Evolutionary conservation across 1,140 invertebrate genomes (phyloP), one percentile per base, ranked within the genome.

Genomic region (Colletes latitarsis): DNA sequence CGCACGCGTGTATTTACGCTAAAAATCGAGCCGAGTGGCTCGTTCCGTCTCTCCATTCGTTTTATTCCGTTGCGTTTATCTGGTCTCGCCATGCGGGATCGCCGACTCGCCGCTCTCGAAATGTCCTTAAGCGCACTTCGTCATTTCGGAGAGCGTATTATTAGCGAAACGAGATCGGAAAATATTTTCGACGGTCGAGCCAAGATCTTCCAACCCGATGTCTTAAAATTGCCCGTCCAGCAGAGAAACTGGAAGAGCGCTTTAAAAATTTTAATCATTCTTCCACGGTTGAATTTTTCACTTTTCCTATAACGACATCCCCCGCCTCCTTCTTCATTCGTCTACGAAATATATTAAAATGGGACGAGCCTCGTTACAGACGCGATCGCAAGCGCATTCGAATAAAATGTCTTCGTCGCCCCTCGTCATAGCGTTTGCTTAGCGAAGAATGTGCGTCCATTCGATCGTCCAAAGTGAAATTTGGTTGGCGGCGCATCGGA

Each of bases 131-230:
- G 46, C 52, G 63, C 41, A 15, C 30, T 46, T 76, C 52, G 53
- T 76, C 73, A 15, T 43, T 30, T n/a, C 17, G 39, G 17, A 67
- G 63, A 76, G 39, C n/a, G 52, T 57, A 76, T 76, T 57, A 76
- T 58, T 43, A 14, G 6, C 67, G 17, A 46, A 49, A 52, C 39
- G 39, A 12, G 1, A 39, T 17, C 30, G 49, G 6, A 62, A 72
- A 78, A 78, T n/a, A 64, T 72, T 63, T 72, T 64, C 19, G 39
- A 52, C 43, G 17, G 49, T 4, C 39, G 10, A 64, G 41, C 55
- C 30, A 30, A 30, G 30, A 30, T 30, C 2, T 30, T 30, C 30
- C 30, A 30, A 30, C 30, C 30, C 30, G 30, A 30, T 30, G 30
- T 2, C 30, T 30, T 30, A 30, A 30, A 30, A 30, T 30, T 30